These are phyloP conservation scores for Loris lydekkerianus DNA, from an alignment of 2,797 vertebrate species.

Conservation along the genomic window DNA sequence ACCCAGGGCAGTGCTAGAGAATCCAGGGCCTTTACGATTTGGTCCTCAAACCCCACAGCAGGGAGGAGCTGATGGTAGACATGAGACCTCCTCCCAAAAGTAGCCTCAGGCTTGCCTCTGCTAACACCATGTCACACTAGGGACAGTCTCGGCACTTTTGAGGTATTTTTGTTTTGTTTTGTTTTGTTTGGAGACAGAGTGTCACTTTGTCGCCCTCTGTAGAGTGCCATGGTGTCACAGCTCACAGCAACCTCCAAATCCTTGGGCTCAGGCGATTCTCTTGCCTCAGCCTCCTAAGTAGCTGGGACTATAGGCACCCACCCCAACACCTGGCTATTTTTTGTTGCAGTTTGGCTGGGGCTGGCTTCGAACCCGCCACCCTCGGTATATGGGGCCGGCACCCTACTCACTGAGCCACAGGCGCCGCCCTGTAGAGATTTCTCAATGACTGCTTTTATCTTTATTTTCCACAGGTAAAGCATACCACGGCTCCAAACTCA, in stretches of 20 bases:
- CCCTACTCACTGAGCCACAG: too few relatives aligned
- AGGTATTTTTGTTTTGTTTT: background rate
- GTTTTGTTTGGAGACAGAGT: too few relatives aligned
- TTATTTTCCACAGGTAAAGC: background rate
- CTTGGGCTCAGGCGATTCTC: too few relatives aligned
- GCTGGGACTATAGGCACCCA: too few relatives aligned
- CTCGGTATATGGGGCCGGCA: too few relatives aligned
- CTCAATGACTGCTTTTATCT: background rate
- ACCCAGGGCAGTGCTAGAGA: background rate
- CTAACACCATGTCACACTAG: background rate
- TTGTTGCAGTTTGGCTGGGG: too few relatives aligned
- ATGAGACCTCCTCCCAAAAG: background rate
- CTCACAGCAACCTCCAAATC: too few relatives aligned
- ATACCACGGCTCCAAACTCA: background rate
- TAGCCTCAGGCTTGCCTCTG: background rate
- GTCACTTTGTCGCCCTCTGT: too few relatives aligned
- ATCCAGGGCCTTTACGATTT: background rate
- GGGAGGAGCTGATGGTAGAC: background rate
- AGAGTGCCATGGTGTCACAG: too few relatives aligned
- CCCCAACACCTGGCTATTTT: too few relatives aligned
- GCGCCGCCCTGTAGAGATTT: background rate
- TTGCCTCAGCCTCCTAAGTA: too few relatives aligned
- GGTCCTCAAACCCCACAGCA: background rate
- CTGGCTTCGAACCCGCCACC: too few relatives aligned
- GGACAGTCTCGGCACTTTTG: background rate